These are phyloP conservation scores for Chrysochloris asiatica DNA, from an alignment of 2,113 vertebrate genomes.

Conservation along the genomic window DNA sequence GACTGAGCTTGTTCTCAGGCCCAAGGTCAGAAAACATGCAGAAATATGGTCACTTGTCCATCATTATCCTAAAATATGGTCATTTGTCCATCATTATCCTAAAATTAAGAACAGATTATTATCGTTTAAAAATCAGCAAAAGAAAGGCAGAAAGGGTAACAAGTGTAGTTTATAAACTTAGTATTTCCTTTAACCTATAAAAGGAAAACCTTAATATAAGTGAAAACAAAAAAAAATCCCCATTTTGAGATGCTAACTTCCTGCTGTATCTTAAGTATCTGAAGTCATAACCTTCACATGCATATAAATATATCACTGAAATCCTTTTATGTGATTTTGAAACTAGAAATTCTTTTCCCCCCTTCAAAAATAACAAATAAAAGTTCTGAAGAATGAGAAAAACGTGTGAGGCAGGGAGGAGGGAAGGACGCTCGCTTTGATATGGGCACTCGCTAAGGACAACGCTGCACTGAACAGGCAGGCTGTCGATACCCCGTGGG, in stretches of 20 bases:
- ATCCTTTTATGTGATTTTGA: neutral
- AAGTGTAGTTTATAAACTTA: neutral
- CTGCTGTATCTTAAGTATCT: neutral
- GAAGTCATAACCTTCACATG: neutral
- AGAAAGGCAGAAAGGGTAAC: neutral
- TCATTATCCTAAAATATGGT: neutral
- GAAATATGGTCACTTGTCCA: neutral
- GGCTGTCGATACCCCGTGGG: conserved; percentile 37
- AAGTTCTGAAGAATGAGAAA: no score
- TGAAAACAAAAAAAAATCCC: neutral
- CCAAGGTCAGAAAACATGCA: neutral
- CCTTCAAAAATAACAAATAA: neutral
- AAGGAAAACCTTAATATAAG: neutral
- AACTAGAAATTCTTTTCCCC: no score
- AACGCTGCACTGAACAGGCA: conserved; percentile 25
- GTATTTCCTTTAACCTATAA: neutral
- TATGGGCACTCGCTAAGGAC: conserved; percentile 21
- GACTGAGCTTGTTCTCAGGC: neutral
- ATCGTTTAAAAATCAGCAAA: neutral
- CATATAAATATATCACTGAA: neutral
- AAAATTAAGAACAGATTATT: neutral
- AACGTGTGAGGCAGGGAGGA: neutral
- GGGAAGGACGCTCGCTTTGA: neutral
- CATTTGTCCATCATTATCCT: neutral
- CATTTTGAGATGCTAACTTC: neutral